phyloP scores from a whole-genome alignment of 30 jellyfish, hydroid and myxozoan genomes.

The Aurelia aurita region DNA sequence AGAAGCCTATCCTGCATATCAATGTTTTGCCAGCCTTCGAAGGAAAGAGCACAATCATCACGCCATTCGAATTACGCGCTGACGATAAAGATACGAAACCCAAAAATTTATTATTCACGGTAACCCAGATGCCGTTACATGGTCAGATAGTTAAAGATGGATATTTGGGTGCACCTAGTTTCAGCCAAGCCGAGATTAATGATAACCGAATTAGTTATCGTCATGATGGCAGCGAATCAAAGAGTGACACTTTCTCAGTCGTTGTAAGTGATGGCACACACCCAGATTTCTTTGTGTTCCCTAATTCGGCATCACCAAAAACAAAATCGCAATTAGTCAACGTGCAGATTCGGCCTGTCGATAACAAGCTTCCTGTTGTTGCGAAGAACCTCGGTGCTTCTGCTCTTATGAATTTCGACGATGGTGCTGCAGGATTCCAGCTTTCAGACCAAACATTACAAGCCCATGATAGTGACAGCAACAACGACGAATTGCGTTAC shows the following conservation, averaged over 20 bases:
- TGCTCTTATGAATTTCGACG: constrained; percentile 48
- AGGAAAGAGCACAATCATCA: constrained; percentile 73
- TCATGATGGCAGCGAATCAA: constrained; percentile 87
- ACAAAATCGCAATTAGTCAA: constrained; percentile 58
- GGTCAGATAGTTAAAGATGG: constrained; percentile 80
- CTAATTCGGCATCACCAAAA: constrained; percentile 62
- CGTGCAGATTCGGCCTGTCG: constrained; percentile 72
- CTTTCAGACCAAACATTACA: constrained; percentile 60
- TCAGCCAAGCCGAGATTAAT: constrained; percentile 86
- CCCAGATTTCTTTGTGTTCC: constrained; percentile 80
- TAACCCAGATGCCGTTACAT: constrained; percentile 81
- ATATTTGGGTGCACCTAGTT: constrained; percentile 4
- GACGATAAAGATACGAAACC: constrained; percentile 89
- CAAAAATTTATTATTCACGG: constrained; percentile 49
- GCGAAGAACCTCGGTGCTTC: constrained; percentile 85
- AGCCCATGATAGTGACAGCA: constrained; percentile 82
- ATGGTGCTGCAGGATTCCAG: constrained; percentile 61
- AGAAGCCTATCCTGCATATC: constrained; percentile 72
- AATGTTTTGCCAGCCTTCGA: constrained; percentile 75
- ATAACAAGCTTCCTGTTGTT: constrained; percentile 86
- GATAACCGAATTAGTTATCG: constrained; percentile 81
- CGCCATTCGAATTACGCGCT: constrained; percentile 94
- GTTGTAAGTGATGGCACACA: constrained; percentile 83
- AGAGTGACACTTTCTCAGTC: constrained; percentile 77
- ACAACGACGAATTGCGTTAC: constrained; percentile 42